Evolutionary conservation across 2,888 invertebrate genomes (phyloP).

Genomic region (Dexiosoma caninum): DNA sequence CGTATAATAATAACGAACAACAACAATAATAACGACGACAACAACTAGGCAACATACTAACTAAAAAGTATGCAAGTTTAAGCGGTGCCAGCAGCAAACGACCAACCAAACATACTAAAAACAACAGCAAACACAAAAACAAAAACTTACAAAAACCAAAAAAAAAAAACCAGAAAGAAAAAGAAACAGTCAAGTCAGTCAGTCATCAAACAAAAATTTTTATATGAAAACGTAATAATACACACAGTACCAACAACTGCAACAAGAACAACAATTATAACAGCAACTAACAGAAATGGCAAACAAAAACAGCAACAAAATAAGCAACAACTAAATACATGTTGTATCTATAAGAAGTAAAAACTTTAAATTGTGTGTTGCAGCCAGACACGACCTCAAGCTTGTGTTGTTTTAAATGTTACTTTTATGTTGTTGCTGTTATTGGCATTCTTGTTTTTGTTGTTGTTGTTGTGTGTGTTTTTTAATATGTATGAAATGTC

Average conservation of each 20-base stretch:
- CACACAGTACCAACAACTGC: slow-evolving; percentile 18
- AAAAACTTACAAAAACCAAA: neutral
- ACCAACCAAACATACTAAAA: slow-evolving; percentile 42
- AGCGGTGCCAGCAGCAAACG: slow-evolving; percentile 25
- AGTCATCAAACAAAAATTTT: slow-evolving; percentile 62
- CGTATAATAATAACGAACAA: too few relatives aligned
- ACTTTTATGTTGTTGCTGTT: slow-evolving; percentile 27
- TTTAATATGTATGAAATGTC: slow-evolving; percentile 24
- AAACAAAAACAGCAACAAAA: slow-evolving; percentile 17
- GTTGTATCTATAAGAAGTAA: slow-evolving; percentile 35
- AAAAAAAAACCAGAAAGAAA: neutral
- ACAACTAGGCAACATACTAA: slow-evolving; percentile 20
- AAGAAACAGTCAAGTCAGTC: slow-evolving; percentile 56
- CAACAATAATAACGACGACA: slow-evolving; percentile 4
- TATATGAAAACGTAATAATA: slow-evolving; percentile 57
- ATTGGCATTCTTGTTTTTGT: too few relatives aligned
- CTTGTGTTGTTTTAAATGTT: slow-evolving; percentile 51
- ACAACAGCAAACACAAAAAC: neutral
- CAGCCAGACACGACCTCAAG: slow-evolving; percentile 59
- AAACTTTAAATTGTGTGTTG: slow-evolving; percentile 53
- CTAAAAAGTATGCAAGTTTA: slow-evolving; percentile 39
- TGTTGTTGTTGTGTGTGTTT: slow-evolving; percentile 32
- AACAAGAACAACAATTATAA: slow-evolving; percentile 35
- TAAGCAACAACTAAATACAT: slow-evolving; percentile 6
- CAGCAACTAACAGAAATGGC: slow-evolving; percentile 47